Evolutionary conservation across 2,797 vertebrate species (phyloP), one percentile per base, ranked within the genome.

Genomic region (Pogoniulus pusillus): DNA sequence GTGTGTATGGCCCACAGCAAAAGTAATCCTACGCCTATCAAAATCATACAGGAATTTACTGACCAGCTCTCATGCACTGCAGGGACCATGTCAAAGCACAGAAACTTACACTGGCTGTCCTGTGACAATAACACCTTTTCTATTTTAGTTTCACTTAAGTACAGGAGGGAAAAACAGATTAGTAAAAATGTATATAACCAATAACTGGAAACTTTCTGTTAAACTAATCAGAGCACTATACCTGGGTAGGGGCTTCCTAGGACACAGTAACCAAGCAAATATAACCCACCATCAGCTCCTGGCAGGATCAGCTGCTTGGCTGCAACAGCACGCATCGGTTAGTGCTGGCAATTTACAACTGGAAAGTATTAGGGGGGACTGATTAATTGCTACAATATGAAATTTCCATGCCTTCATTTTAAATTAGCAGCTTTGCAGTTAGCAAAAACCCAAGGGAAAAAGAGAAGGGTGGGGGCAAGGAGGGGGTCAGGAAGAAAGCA

Each of bases 371-470:
- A 80, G 91, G 59, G 54, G 88, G 59, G 63, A 69, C 26, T 71
- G 77, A 91, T 95, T 73, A 87, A 91, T 83, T 91, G 82, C 78
- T 91, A 45, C 77, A 75, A 65, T 53, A 75, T 16, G 65, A 87
- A 91, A 89, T 85, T 92, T 83, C 89, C 82, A 92, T 71, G 84
- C 66, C 77, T 90, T 85, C 41, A 39, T 62, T 85, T 72, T 53
- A 85, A 76, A 92, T 92, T 93, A 94, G 79, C 70, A 71, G 81
- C 72, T 77, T 75, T 1, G 0, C 17, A 62, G 75, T 65, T 83
- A 91, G 59, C 49, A 90, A 62, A 68, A 57, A 43, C 71, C 19
- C 13, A 0, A 70, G 49, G 73, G 76, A 89, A 90, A 90, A 85
- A 7, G 23, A 83, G 43, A 57, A 64, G 24, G 22, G 10, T 18